Conservation (phyloP, 2,113 vertebrate species). For the Zosterops hypoxanthus region DNA sequence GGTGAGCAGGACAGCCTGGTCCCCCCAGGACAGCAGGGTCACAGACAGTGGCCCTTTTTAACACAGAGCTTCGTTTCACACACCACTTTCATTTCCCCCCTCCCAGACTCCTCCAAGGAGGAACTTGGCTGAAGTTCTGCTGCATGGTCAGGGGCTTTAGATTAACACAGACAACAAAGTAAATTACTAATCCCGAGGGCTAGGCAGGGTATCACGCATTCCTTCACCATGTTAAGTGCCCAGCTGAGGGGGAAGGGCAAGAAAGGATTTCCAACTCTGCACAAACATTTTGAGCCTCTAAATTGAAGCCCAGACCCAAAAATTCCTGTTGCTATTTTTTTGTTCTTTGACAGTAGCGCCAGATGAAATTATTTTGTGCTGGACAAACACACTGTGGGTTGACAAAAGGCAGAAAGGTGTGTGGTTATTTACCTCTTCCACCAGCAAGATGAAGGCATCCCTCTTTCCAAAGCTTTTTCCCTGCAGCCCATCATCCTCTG, state of each 20-base stretch:
- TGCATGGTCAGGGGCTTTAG: neutral
- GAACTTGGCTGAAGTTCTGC: neutral
- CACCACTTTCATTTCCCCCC: neutral
- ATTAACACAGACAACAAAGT: neutral
- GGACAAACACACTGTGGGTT: neutral
- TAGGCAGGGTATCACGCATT: neutral
- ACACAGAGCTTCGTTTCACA: accelerated
- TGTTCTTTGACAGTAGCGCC: neutral
- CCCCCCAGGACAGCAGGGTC: neutral
- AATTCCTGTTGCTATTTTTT: slow-evolving; percentile 15
- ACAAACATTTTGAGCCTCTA: neutral
- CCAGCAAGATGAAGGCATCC: neutral
- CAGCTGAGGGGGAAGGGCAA: neutral
- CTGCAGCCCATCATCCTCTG: neutral
- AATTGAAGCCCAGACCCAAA: neutral
- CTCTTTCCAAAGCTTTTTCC: neutral
- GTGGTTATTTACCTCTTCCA: neutral
- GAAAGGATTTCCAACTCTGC: neutral
- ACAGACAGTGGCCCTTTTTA: neutral
- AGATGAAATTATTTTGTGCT: neutral
- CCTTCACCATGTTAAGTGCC: neutral
- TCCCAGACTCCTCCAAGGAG: neutral
- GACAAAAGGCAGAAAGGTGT: neutral
- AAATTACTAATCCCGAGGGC: neutral
- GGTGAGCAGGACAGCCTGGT: no score